Evolutionary conservation across 2,113 vertebrate species (phyloP).

Genomic region (Anolis sagrei): DNA sequence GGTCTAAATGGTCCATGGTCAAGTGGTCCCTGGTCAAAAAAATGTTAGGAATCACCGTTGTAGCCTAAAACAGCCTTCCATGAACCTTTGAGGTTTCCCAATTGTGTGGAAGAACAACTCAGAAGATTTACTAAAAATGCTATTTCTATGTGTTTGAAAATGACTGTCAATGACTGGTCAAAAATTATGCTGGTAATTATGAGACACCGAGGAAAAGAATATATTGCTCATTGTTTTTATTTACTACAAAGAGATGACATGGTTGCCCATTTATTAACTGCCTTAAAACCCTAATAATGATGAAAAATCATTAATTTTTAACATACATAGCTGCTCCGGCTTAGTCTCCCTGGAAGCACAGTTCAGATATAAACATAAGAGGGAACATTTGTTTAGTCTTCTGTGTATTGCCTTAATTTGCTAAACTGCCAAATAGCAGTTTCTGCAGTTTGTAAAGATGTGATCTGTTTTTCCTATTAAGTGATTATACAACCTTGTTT

Average conservation of each 20-base stretch:
- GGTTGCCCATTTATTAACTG: not conserved
- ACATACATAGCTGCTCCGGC: not conserved
- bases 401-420: not conserved
- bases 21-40: too few species aligned
- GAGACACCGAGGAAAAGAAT: not conserved
- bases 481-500: conserved; percentile 1
- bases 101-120: not conserved
- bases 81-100: not conserved
- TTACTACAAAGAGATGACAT: not conserved
- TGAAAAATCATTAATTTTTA: not conserved
- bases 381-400: not conserved
- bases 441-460: not conserved
- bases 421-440: not conserved
- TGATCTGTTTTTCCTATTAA: not conserved
- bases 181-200: not conserved
- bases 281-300: not conserved
- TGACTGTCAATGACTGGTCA: not conserved
- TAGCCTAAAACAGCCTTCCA: not conserved
- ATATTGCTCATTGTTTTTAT: not conserved
- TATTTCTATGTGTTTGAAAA: not conserved
- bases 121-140: not conserved
- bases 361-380: not conserved
- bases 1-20: too few species aligned
- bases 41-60: too few species aligned
- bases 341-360: not conserved